Percentiles rank a stretch among this genome's conserved stretches.
Evolutionary conservation across 2,113 vertebrate genomes (phyloP).

Genomic region (Cichladusa arquata): DNA sequence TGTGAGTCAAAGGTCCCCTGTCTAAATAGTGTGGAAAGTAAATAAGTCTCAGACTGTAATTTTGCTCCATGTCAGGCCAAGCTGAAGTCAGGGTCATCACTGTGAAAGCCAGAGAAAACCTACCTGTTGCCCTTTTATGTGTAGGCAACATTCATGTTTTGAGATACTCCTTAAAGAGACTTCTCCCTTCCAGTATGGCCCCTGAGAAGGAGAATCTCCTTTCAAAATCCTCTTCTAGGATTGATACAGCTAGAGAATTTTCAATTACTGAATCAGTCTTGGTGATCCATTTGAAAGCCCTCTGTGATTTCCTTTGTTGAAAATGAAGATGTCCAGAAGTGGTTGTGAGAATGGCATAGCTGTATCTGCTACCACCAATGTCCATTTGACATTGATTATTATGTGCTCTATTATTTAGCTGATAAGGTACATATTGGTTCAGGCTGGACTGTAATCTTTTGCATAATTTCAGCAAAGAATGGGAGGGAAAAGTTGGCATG

Average conservation of each 20-base stretch:
- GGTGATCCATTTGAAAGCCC: neutral
- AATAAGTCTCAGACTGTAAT: neutral
- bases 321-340: conserved; percentile 42
- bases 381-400: conserved; percentile 43
- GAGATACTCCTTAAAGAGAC: neutral
- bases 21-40: neutral
- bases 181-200: neutral
- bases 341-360: neutral
- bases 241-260: neutral
- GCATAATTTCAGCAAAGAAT: conserved; percentile 46
- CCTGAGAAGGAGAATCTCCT: neutral
- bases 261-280: neutral
- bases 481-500: neutral
- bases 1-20: fast-evolving
- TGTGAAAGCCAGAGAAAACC: neutral
- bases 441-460: conserved; percentile 4
- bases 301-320: neutral
- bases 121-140: fast-evolving
- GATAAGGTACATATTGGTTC: conserved; percentile 21
- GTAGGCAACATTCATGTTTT: fast-evolving
- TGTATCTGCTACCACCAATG: neutral
- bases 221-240: neutral
- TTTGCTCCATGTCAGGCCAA: neutral
- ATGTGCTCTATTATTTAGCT: conserved; percentile 11
- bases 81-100: neutral